A percentile compares a stretch with the other conserved stretches of the same genome.
phyloP scores from a whole-genome alignment of 92 coral and sea anemone species.

The Blastomussa wellsi region DNA sequence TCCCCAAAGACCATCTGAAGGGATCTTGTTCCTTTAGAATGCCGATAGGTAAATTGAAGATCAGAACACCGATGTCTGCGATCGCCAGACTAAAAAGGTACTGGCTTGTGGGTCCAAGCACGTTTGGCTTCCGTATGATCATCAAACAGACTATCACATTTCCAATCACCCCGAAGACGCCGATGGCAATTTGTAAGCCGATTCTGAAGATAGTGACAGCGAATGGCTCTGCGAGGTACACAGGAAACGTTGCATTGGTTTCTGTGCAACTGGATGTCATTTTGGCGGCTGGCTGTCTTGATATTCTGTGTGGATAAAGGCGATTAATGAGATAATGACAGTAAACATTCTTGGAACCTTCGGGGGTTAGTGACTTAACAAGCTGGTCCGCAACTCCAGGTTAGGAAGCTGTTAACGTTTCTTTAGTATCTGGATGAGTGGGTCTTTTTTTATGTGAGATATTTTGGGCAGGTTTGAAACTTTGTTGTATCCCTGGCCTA shows the following conservation, averaged over 20 bases:
- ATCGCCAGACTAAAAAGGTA: slow-evolving; percentile 71
- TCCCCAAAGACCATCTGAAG: slow-evolving; percentile 59
- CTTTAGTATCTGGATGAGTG: no score
- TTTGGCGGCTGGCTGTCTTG: background rate
- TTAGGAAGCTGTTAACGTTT: no score
- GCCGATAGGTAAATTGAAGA: slow-evolving; percentile 72
- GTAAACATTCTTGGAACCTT: no score
- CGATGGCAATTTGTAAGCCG: slow-evolving; percentile 51
- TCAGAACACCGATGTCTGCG: slow-evolving; percentile 73
- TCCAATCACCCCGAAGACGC: slow-evolving; percentile 68
- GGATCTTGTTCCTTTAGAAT: slow-evolving; percentile 56
- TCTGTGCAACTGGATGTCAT: slow-evolving; percentile 21
- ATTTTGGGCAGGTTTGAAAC: no score
- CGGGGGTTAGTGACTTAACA: no score
- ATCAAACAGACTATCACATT: slow-evolving; percentile 65
- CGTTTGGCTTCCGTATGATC: slow-evolving; percentile 56
- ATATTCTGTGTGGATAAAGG: background rate
- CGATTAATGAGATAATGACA: background rate
- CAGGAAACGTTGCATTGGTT: slow-evolving; percentile 19
- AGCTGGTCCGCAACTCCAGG: no score
- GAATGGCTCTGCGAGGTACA: slow-evolving; percentile 42
- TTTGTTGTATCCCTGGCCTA: no score
- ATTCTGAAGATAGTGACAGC: slow-evolving; percentile 53
- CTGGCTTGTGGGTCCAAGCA: slow-evolving; percentile 58
- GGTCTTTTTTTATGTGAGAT: no score